phyloP scores from a whole-genome alignment of 2,113 vertebrate species.

The Paramisgurnus dabryanus region DNA sequence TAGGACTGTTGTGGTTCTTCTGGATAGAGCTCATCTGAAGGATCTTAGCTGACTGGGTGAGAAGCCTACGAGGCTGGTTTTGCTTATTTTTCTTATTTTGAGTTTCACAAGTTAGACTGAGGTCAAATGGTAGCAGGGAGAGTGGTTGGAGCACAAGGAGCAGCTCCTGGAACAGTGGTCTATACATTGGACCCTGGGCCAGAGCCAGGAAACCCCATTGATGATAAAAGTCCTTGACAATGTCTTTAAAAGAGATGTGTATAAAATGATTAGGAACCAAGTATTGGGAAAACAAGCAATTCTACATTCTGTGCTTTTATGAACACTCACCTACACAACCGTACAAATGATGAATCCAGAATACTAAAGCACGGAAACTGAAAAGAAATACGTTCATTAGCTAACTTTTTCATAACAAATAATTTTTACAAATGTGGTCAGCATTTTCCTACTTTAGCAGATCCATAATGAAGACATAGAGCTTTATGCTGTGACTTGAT shows the following conservation, averaged over 20 bases:
- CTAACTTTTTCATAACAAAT: neutral
- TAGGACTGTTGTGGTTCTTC: conserved; percentile 45
- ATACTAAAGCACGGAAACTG: conserved; percentile 90
- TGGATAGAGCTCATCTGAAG: conserved; percentile 21
- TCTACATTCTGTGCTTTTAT: neutral
- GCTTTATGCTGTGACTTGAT: conserved; percentile 85
- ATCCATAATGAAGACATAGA: conserved; percentile 93
- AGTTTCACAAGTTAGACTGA: conserved; percentile 89
- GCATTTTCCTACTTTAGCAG: conserved; percentile 89
- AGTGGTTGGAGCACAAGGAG: conserved; percentile 91
- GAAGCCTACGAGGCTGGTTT: neutral
- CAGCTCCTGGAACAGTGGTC: conserved; percentile 87
- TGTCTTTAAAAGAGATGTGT: conserved; percentile 72
- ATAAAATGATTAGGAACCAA: neutral
- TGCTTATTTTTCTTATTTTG: conserved; percentile 65
- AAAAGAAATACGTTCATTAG: conserved; percentile 37
- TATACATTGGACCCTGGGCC: conserved; percentile 77
- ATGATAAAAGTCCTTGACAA: conserved; percentile 86
- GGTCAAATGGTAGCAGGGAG: conserved; percentile 89
- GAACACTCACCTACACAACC: conserved; percentile 83
- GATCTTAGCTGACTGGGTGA: conserved; percentile 22
- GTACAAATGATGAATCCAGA: conserved; percentile 93
- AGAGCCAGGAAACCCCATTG: conserved; percentile 89
- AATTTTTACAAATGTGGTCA: neutral
- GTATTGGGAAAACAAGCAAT: neutral